These are phyloP conservation scores for Empis livida DNA, from an alignment of 2,888 invertebrate species.

Conservation along the genomic window DNA sequence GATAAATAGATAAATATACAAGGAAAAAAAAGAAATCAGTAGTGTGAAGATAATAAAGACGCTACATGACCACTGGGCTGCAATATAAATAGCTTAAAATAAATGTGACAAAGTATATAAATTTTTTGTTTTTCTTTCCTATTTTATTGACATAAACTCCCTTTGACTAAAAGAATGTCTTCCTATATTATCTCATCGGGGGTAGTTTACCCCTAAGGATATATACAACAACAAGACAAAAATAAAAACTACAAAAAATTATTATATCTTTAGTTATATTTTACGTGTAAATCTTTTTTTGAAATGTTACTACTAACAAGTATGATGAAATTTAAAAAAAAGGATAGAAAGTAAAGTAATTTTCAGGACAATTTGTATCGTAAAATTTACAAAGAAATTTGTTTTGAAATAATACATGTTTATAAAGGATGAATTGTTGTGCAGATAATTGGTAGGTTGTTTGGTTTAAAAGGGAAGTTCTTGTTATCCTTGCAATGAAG, in stretches of 20 bases:
- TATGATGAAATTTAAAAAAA: no score
- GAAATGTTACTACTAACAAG: no score
- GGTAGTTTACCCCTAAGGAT: neutral
- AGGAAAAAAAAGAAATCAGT: slow-evolving; percentile 13
- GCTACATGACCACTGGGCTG: slow-evolving; percentile 17
- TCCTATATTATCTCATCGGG: neutral
- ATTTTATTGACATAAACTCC: neutral
- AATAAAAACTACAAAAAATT: neutral
- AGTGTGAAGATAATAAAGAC: slow-evolving; percentile 25
- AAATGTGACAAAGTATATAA: neutral
- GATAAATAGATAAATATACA: slow-evolving; percentile 2
- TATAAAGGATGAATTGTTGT: no score
- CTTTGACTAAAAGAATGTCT: neutral
- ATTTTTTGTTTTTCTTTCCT: neutral
- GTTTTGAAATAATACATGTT: no score
- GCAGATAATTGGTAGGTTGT: no score
- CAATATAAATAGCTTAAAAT: neutral
- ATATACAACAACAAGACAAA: neutral
- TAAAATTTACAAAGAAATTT: no score
- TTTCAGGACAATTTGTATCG: no score
- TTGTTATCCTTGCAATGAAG: no score
- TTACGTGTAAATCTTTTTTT: no score
- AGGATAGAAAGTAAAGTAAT: no score
- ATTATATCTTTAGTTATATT: no score
- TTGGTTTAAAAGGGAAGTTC: no score